Evolutionary conservation across 2,888 invertebrate genomes (phyloP).

Genomic region (Megamerina dolium): DNA sequence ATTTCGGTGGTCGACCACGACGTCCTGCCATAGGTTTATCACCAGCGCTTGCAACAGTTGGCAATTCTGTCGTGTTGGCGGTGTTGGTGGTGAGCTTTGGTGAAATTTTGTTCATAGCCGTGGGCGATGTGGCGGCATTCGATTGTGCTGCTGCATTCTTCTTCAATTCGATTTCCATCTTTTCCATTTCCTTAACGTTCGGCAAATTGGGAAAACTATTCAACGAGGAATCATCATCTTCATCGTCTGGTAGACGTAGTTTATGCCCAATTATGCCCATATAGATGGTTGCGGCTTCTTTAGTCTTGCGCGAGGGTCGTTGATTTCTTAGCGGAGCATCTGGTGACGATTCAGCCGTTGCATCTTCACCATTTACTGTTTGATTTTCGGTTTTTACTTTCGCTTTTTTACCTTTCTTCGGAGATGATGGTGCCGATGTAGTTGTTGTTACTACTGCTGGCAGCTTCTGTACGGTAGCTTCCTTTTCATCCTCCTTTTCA

Average conservation of each 20-base stretch:
- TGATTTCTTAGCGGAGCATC: conserved; percentile 33
- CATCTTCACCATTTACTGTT: conserved; percentile 13
- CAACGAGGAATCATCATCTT: conserved; percentile 59
- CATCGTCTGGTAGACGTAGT: conserved; percentile 57
- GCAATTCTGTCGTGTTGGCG: conserved; percentile 3
- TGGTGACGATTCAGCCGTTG: conserved; percentile 28
- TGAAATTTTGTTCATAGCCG: conserved; percentile 2
- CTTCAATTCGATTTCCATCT: conserved; percentile 56
- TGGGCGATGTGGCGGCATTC: conserved; percentile 15
- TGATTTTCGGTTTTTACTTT: conserved; percentile 17
- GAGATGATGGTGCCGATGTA: conserved; percentile 20
- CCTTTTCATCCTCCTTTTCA: conserved; percentile 15
- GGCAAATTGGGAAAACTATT: conserved; percentile 65
- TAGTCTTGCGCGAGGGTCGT: conserved; percentile 64
- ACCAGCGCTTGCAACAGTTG: neutral
- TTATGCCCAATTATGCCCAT: conserved; percentile 69
- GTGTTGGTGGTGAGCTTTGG: conserved; percentile 12
- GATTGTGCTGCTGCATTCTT: conserved; percentile 34
- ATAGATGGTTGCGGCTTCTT: conserved; percentile 68
- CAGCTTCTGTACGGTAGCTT: neutral
- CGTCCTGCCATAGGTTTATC: conserved; percentile 17
- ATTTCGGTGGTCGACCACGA: conserved; percentile 36
- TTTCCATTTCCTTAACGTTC: conserved; percentile 57
- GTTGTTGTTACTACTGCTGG: conserved; percentile 1
- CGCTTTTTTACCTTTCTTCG: conserved; percentile 28